phyloP scores from a whole-genome alignment of 2,888 invertebrate species.

The Gisinianus flammeolus region DNA sequence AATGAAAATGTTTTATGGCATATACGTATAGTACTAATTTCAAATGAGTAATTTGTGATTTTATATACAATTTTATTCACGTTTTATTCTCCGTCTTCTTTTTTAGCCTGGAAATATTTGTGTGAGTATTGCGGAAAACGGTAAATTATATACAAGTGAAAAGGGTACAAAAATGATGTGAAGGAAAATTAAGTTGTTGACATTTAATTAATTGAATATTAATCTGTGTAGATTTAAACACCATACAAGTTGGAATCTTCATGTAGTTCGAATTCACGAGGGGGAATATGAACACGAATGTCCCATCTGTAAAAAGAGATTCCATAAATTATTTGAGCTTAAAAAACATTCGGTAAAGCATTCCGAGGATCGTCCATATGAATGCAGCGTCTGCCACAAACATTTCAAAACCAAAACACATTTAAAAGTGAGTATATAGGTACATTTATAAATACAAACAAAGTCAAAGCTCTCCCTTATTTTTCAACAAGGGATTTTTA shows the following conservation, averaged over 20 bases:
- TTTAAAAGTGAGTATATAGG: conserved; percentile 33
- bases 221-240: conserved; percentile 46
- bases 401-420: conserved; percentile 46
- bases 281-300: conserved; percentile 48
- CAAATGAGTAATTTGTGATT: no score
- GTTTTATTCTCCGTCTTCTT: no score
- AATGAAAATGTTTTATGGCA: neutral
- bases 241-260: conserved; percentile 46
- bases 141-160: conserved; percentile 27
- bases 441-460: neutral
- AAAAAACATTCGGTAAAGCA: conserved; percentile 47
- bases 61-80: no score
- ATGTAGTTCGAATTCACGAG: conserved; percentile 46
- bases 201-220: no score
- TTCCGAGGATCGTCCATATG: conserved; percentile 46
- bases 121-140: conserved; percentile 48
- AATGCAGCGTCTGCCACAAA: conserved; percentile 40
- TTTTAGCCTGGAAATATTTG: conserved; percentile 43
- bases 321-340: conserved; percentile 43
- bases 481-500: no score
- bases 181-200: no score
- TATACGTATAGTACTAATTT: no score
- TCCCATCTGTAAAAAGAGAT: conserved; percentile 42
- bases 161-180: no score
- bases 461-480: no score